These are phyloP conservation scores for Bergia puertoricense DNA, from an alignment of 92 coral and sea anemone species.

Conservation along the genomic window DNA sequence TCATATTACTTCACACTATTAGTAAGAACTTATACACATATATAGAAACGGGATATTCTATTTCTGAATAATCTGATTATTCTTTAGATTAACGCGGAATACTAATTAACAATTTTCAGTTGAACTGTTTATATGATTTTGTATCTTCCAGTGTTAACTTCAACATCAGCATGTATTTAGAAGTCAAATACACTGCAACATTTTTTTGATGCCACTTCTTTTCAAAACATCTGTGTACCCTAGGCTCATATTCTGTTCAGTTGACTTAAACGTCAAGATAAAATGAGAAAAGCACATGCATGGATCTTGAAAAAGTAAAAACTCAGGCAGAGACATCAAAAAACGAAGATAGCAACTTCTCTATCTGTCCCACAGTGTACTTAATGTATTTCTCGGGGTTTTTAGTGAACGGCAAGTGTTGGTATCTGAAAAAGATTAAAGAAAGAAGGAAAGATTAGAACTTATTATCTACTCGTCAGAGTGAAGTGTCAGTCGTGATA, in stretches of 20 bases:
- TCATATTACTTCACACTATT: neutral
- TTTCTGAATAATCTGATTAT: neutral
- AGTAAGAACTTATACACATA: neutral
- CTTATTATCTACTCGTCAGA: neutral
- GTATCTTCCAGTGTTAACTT: neutral
- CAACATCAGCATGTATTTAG: neutral
- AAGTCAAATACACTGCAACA: neutral
- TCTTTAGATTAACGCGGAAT: neutral
- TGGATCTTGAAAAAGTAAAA: neutral
- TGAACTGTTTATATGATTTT: no score
- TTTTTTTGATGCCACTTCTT: no score
- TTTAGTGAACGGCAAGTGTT: conserved; percentile 82
- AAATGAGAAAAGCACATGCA: neutral
- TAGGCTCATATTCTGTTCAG: neutral
- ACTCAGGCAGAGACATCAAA: conserved; percentile 93
- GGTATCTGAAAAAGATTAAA: conserved; percentile 62
- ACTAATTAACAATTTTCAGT: neutral
- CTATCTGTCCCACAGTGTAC: conserved; percentile 78
- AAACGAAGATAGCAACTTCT: conserved; percentile 67
- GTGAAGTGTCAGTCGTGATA: neutral
- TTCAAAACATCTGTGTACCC: neutral
- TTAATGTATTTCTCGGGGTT: conserved; percentile 94
- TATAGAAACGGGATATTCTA: neutral
- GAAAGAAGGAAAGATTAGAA: neutral
- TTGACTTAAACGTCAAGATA: neutral